phyloP scores from a whole-genome alignment of 1,140 invertebrate genomes.

The Archegozetes longisetosus region DNA sequence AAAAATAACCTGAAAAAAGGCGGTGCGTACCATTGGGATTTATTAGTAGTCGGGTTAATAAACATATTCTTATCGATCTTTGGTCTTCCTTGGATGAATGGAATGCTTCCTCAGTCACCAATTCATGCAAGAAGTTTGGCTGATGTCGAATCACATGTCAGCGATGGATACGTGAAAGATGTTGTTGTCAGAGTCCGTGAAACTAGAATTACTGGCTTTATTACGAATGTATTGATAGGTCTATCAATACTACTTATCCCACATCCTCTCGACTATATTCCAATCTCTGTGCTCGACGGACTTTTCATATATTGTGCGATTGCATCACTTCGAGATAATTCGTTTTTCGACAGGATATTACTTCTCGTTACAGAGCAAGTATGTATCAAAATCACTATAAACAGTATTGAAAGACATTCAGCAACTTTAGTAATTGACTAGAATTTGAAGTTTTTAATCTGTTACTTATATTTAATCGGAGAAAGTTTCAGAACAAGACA shows the following conservation, averaged over 20 bases:
- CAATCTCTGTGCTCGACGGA: slow-evolving; percentile 43
- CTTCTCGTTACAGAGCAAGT: slow-evolving; percentile 48
- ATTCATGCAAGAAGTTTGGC: slow-evolving; percentile 44
- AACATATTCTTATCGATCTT: slow-evolving; percentile 42
- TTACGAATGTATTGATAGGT: slow-evolving; percentile 44
- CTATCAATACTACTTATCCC: slow-evolving; percentile 42
- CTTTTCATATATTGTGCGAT: slow-evolving; percentile 48
- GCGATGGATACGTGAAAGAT: slow-evolving; percentile 44
- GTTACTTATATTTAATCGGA: background rate
- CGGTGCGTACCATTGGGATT: slow-evolving; percentile 18
- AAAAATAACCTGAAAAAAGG: slow-evolving; percentile 29
- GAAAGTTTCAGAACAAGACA: background rate
- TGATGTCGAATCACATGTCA: slow-evolving; percentile 44
- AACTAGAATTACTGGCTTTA: slow-evolving; percentile 41
- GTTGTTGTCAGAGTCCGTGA: slow-evolving; percentile 44
- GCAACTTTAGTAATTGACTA: too few species aligned
- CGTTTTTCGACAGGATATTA: slow-evolving; percentile 45
- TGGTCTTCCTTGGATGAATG: slow-evolving; percentile 45
- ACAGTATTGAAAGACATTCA: too few species aligned
- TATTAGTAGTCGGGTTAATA: slow-evolving; percentile 29
- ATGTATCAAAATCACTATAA: too few species aligned
- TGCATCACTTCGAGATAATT: slow-evolving; percentile 44
- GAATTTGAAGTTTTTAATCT: background rate
- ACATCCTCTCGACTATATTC: slow-evolving; percentile 41
- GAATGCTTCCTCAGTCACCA: slow-evolving; percentile 45